Evolutionary conservation across 2,113 vertebrate genomes (phyloP).

Genomic region (Caranx ignobilis): DNA sequence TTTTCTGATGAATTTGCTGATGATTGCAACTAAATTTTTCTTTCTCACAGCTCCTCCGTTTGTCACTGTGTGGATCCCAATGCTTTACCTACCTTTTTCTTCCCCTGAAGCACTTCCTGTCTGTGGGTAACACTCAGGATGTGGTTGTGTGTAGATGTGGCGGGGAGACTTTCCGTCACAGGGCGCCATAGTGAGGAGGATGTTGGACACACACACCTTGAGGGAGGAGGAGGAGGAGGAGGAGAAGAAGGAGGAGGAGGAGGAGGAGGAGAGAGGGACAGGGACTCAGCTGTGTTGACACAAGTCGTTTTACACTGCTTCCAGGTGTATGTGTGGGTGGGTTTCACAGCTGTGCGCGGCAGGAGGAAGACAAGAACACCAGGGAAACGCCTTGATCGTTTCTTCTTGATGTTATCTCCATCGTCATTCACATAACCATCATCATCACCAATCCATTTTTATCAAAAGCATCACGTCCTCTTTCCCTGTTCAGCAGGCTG

Average conservation of each 20-base stretch:
- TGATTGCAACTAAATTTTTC: background rate
- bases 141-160: slow-evolving; percentile 86
- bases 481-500: slow-evolving; percentile 32
- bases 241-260: slow-evolving; percentile 40
- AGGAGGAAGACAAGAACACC: slow-evolving; percentile 65
- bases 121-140: slow-evolving; percentile 91
- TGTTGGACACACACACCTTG: slow-evolving; percentile 79
- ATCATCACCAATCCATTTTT: slow-evolving; percentile 51
- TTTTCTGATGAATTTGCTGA: background rate
- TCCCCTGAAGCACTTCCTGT: slow-evolving; percentile 90
- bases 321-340: slow-evolving; percentile 60
- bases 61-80: slow-evolving; percentile 3
- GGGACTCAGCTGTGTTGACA: slow-evolving; percentile 82
- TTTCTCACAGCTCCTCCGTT: background rate
- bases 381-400: slow-evolving; percentile 59
- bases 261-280: slow-evolving; percentile 42
- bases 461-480: slow-evolving; percentile 65
- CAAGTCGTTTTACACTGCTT: slow-evolving; percentile 63
- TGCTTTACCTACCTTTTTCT: slow-evolving; percentile 89
- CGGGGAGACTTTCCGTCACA: slow-evolving; percentile 70
- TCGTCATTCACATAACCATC: slow-evolving; percentile 15
- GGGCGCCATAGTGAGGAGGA: slow-evolving; percentile 76
- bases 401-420: slow-evolving; percentile 56
- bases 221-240: slow-evolving; percentile 53
- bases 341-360: slow-evolving; percentile 72